Conservation (phyloP, 2,888 invertebrate species). For the Ormyrus nitidulus region DNA sequence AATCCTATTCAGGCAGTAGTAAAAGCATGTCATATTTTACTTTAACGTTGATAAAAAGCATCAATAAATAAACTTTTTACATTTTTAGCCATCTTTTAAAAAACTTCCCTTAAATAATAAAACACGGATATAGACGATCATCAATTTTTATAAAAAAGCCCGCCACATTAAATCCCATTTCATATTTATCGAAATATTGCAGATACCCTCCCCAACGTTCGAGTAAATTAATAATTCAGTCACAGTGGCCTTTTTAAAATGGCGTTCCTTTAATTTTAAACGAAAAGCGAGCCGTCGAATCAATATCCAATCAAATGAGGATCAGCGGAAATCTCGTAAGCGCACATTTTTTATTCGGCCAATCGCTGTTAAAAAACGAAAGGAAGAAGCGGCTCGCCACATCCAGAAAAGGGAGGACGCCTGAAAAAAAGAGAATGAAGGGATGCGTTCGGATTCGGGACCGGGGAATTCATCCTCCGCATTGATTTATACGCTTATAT, state of each 20-base stretch:
- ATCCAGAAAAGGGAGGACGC: background rate
- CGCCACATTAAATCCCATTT: slow-evolving; percentile 6
- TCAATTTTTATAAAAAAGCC: background rate
- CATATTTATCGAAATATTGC: slow-evolving; percentile 26
- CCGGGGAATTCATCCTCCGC: slow-evolving; percentile 64
- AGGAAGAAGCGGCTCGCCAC: background rate
- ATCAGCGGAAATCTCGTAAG: slow-evolving; percentile 19
- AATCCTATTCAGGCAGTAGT: too few species aligned
- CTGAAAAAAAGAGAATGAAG: background rate
- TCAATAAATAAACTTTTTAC: too few species aligned
- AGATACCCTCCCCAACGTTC: background rate
- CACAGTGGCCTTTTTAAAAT: slow-evolving; percentile 5
- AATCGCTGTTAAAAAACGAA: slow-evolving; percentile 33
- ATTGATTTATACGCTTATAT: slow-evolving; percentile 64
- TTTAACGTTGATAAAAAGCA: too few species aligned
- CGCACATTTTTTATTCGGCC: slow-evolving; percentile 39
- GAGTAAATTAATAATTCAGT: too few species aligned
- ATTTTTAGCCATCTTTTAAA: too few species aligned
- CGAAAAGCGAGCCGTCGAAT: slow-evolving; percentile 2
- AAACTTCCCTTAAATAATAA: too few species aligned
- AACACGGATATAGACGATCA: too few species aligned
- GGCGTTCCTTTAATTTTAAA: slow-evolving; percentile 22
- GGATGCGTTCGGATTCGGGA: slow-evolving; percentile 18
- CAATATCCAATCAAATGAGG: slow-evolving; percentile 42
- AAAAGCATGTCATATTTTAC: too few species aligned